Percentiles rank a stretch among this genome's conserved stretches.
Conservation (phyloP, 2,888 invertebrate genomes). For the Yponomeuta plumbellus region DNA sequence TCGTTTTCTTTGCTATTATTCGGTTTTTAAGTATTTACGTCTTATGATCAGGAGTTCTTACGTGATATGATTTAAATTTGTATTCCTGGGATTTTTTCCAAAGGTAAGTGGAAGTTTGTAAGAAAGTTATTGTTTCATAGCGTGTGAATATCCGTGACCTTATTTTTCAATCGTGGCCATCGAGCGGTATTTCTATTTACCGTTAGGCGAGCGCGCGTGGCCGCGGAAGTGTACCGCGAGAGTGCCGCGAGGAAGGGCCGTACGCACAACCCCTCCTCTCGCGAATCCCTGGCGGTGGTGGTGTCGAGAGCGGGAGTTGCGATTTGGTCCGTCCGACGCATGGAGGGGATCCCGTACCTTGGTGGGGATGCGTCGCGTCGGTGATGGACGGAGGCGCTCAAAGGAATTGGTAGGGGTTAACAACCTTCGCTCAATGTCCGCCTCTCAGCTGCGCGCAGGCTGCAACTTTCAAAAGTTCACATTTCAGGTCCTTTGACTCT, state of each 20-base stretch:
- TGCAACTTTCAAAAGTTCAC: constrained; percentile 34
- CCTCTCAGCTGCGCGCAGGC: constrained; percentile 41
- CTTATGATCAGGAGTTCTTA: background rate
- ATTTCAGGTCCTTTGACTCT: constrained; percentile 31
- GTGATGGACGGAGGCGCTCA: constrained; percentile 56
- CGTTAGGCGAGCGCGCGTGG: constrained; percentile 67
- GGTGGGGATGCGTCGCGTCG: constrained; percentile 72
- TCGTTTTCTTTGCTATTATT: background rate
- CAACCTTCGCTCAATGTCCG: constrained; percentile 55
- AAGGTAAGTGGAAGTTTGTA: constrained; percentile 42
- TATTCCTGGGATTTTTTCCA: background rate
- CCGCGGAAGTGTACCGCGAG: constrained; percentile 50
- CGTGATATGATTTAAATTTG: background rate
- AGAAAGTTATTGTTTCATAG: constrained; percentile 20
- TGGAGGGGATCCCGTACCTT: constrained; percentile 74
- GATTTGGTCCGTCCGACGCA: constrained; percentile 61
- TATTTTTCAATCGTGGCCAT: constrained; percentile 45
- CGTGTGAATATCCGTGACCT: constrained; percentile 63
- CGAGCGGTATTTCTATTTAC: constrained; percentile 65
- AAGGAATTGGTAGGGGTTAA: constrained; percentile 73
- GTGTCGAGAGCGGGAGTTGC: constrained; percentile 71
- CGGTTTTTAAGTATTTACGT: background rate
- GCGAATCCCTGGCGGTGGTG: constrained; percentile 65
- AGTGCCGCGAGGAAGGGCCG: constrained; percentile 53
- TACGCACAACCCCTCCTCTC: constrained; percentile 68